A percentile compares a stretch with the other conserved stretches of the same genome.
Conservation (phyloP, 2,888 invertebrate species). For the Phrixothrix hirtus region DNA sequence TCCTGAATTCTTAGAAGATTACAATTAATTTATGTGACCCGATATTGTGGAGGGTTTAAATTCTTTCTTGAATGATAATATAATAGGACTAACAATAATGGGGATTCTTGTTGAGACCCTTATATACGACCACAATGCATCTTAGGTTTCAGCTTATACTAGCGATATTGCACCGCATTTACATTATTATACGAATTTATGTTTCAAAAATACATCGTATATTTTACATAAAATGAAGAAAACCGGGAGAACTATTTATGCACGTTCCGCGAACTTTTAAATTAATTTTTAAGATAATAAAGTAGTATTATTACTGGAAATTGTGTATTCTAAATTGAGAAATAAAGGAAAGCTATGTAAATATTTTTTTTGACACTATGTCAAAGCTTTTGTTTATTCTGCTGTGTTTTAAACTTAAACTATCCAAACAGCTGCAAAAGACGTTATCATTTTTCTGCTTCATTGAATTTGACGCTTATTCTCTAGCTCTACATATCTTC, state of each 20-base stretch:
- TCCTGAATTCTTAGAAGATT: constrained; percentile 5
- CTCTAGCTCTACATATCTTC: not conserved
- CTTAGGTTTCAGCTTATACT: constrained; percentile 25
- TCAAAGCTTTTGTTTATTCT: not conserved
- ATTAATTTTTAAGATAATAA: constrained; percentile 9
- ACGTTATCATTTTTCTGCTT: constrained; percentile 16
- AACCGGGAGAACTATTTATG: constrained; percentile 2
- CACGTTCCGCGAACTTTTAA: constrained; percentile 8
- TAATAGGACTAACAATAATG: constrained; percentile 21
- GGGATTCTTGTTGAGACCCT: constrained; percentile 25
- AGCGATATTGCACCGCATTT: constrained; percentile 27
- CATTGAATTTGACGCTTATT: constrained; percentile 12
- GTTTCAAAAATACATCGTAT: constrained; percentile 23
- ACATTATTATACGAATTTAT: constrained; percentile 27
- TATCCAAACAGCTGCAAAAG: no score
- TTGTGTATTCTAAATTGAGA: no score
- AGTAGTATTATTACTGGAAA: not conserved
- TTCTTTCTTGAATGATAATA: constrained; percentile 23
- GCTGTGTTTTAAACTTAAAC: constrained; percentile 8
- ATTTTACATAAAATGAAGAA: constrained; percentile 9
- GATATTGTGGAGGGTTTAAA: constrained; percentile 25
- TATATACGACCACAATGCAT: constrained; percentile 29
- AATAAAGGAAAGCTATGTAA: no score
- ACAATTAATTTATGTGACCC: constrained; percentile 25
- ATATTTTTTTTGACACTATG: not conserved